Percentiles rank a stretch among this genome's conserved stretches.
These are phyloP conservation scores for Chrysocyon brachyurus DNA, from an alignment of 2,797 vertebrate species.

Conservation along the genomic window DNA sequence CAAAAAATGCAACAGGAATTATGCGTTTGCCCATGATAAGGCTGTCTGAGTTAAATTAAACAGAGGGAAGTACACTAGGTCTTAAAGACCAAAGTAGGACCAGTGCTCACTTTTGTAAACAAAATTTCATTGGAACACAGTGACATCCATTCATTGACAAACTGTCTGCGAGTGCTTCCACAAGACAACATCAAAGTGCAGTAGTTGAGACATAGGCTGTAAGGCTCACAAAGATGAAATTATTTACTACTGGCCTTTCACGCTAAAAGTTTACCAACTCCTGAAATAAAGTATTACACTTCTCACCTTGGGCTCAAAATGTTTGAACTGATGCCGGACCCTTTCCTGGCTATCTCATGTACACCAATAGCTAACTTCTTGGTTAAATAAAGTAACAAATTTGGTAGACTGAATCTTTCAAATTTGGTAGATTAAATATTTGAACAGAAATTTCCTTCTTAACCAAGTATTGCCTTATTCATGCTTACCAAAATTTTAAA, in stretches of 20 bases:
- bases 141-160: background rate
- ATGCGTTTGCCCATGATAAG: background rate
- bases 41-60: background rate
- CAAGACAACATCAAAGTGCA: background rate
- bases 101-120: background rate
- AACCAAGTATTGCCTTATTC: slow-evolving; percentile 4
- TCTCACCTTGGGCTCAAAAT: background rate
- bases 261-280: background rate
- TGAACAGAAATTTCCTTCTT: slow-evolving; percentile 28
- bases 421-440: background rate
- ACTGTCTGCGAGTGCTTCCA: background rate
- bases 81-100: background rate
- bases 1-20: background rate
- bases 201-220: background rate
- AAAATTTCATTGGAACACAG: background rate
- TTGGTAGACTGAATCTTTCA: background rate
- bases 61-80: background rate
- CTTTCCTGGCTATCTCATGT: background rate
- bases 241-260: background rate
- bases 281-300: background rate
- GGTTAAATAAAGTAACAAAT: background rate
- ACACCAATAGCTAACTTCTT: background rate
- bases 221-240: background rate
- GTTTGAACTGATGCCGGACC: background rate
- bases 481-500: slow-evolving; percentile 10